phyloP scores from a whole-genome alignment of 2,113 vertebrate species.

The Neolamprologus variostigma region DNA sequence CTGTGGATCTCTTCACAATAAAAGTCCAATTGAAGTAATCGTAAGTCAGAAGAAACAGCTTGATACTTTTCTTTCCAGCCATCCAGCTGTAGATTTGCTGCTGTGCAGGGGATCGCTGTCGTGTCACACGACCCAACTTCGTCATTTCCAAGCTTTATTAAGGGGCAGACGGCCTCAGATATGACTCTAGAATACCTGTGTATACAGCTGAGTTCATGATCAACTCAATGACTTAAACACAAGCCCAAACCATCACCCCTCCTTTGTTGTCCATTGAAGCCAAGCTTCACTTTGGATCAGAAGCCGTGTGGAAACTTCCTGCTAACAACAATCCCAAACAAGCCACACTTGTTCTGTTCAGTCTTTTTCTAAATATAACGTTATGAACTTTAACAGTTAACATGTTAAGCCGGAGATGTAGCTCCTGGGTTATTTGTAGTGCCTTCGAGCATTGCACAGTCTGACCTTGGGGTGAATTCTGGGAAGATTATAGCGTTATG shows the following conservation, averaged over 20 bases:
- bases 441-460: background rate
- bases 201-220: background rate
- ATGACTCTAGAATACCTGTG: rapidly evolving
- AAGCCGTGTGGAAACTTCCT: background rate
- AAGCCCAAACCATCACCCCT: background rate
- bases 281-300: rapidly evolving
- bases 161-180: background rate
- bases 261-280: background rate
- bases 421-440: background rate
- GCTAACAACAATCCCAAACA: background rate
- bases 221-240: background rate
- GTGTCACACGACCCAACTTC: rapidly evolving
- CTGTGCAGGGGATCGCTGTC: background rate
- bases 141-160: background rate
- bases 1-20: background rate
- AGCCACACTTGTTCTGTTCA: background rate
- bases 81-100: background rate
- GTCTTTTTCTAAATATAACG: background rate
- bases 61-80: background rate
- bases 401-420: background rate
- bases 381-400: background rate
- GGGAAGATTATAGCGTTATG: background rate
- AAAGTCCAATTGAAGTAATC: background rate
- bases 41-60: background rate
- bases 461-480: background rate